A percentile compares a stretch with the other conserved stretches of the same genome.
These are phyloP conservation scores for Marmota monax DNA, from an alignment of 2,113 vertebrate species.

Conservation along the genomic window DNA sequence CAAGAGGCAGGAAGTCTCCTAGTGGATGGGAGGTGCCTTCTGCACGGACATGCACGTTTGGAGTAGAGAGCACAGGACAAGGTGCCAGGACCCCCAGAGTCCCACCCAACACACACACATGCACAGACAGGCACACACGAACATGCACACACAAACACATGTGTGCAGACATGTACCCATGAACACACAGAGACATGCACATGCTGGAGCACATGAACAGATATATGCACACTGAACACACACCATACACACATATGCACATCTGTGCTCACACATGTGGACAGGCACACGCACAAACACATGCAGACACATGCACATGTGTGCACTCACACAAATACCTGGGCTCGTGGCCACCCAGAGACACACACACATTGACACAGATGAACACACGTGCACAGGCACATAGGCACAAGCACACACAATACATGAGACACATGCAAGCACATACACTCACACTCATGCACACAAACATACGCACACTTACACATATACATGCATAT, in stretches of 20 bases:
- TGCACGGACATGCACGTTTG: not conserved
- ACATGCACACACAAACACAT: not conserved
- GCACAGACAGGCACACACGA: not conserved
- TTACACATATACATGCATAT: too few species aligned
- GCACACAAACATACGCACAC: too few species aligned
- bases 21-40: fast-evolving
- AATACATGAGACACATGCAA: too few species aligned
- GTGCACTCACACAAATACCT: too few species aligned
- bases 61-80: not conserved
- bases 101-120: too few species aligned
- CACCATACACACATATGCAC: not conserved
- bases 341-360: too few species aligned
- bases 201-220: not conserved
- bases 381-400: not conserved
- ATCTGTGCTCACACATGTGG: fast-evolving
- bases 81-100: not conserved
- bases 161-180: not conserved
- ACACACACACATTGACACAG: not conserved
- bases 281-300: not conserved
- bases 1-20: not conserved
- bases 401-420: too few species aligned
- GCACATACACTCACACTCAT: too few species aligned
- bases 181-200: not conserved
- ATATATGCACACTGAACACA: not conserved
- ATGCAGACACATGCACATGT: not conserved